These are phyloP conservation scores for Acrocyrtus sp. DNA, from an alignment of 2,888 invertebrate genomes.

Conservation along the genomic window DNA sequence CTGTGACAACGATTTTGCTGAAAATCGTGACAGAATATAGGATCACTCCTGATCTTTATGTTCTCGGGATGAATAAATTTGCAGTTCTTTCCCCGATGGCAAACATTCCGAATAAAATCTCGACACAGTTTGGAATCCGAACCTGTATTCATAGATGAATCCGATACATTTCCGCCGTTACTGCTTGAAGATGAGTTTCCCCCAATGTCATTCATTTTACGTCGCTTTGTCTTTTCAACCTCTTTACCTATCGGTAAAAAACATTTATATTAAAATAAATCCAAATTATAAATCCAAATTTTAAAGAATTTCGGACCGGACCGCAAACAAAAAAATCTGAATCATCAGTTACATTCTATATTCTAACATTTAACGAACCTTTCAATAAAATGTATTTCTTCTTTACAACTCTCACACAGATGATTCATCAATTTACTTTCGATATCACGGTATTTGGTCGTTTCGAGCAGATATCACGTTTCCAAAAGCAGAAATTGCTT, in stretches of 20 bases:
- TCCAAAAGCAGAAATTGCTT: no score
- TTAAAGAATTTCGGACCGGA: no score
- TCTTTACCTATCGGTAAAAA: background rate
- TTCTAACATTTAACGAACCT: no score
- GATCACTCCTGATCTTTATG: conserved; percentile 57
- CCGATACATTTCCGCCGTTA: conserved; percentile 41
- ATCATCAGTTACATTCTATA: no score
- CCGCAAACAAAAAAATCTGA: no score
- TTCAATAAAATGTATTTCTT: no score
- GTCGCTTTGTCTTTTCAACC: background rate
- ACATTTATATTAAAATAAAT: background rate
- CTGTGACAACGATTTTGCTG: conserved; percentile 65
- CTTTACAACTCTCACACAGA: no score
- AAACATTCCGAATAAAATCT: conserved; percentile 72
- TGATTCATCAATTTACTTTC: no score
- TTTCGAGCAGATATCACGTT: no score
- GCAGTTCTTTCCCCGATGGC: conserved; percentile 70
- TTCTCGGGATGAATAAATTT: conserved; percentile 62
- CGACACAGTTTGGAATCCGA: conserved; percentile 71
- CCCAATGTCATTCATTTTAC: conserved; percentile 39
- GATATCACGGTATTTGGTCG: no score
- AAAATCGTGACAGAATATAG: conserved; percentile 74
- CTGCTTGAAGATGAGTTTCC: conserved; percentile 27
- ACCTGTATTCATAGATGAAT: conserved; percentile 26
- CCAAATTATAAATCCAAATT: background rate